These are phyloP conservation scores for Pheosia tremula DNA, from an alignment of 2,888 invertebrate species.

Conservation along the genomic window DNA sequence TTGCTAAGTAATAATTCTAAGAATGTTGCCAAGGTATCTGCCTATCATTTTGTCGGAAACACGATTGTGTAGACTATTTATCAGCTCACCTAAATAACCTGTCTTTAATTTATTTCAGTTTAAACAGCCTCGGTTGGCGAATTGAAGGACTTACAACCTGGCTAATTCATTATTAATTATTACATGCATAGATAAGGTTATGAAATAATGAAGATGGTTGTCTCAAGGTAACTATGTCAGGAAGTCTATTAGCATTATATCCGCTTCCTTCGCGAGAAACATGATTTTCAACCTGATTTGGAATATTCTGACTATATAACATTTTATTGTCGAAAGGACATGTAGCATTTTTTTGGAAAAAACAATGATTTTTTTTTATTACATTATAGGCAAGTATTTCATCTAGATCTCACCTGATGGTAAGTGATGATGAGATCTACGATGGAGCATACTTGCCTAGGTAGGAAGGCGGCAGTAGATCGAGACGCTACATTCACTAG, in stretches of 20 bases:
- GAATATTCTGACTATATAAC: neutral
- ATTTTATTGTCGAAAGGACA: conserved; percentile 1
- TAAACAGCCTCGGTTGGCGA: neutral
- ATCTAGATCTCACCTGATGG: too few relatives aligned
- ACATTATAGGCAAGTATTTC: too few relatives aligned
- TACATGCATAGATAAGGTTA: too few relatives aligned
- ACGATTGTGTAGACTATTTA: neutral
- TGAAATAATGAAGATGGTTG: neutral
- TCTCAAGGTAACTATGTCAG: neutral
- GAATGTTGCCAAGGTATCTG: too few relatives aligned
- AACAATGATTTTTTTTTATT: too few relatives aligned
- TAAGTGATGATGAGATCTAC: too few relatives aligned
- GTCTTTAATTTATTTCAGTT: neutral
- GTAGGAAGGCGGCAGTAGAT: too few relatives aligned
- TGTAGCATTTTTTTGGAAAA: too few relatives aligned
- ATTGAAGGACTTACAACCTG: neutral
- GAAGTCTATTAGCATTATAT: neutral
- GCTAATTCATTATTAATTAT: too few relatives aligned
- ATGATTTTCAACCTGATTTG: conserved; percentile 2
- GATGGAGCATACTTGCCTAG: too few relatives aligned
- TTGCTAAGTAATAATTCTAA: too few relatives aligned
- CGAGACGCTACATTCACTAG: too few relatives aligned
- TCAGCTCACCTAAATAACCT: neutral
- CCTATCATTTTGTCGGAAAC: neutral
- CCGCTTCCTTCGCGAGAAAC: neutral